Conservation (phyloP, 2,888 invertebrate species). For the Dicyrtomina minuta region DNA sequence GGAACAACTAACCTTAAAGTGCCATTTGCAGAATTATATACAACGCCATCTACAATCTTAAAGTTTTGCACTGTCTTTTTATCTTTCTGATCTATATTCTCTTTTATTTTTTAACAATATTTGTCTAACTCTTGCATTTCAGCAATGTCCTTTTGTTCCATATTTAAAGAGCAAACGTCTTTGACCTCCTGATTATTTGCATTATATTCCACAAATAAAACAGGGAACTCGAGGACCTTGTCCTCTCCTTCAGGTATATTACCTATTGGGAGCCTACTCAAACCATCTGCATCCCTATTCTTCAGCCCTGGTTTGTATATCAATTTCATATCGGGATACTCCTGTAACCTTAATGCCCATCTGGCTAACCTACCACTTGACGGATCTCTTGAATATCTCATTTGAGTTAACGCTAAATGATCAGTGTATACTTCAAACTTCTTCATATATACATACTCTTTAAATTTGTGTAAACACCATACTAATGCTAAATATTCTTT, state of each 20-base stretch:
- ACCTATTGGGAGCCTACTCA: slow-evolving; percentile 33
- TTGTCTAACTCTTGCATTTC: not conserved
- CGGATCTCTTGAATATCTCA: slow-evolving; percentile 1
- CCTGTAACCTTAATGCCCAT: not conserved
- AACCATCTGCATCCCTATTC: slow-evolving; percentile 25
- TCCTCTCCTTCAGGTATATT: not conserved
- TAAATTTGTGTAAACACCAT: slow-evolving; percentile 54
- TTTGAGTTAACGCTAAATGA: slow-evolving; percentile 53
- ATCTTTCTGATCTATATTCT: not conserved
- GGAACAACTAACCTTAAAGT: not conserved
- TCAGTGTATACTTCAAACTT: too few species aligned
- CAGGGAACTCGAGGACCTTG: not conserved
- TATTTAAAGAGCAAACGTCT: too few species aligned
- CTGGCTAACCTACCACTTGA: too few species aligned
- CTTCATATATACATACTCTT: slow-evolving; percentile 56
- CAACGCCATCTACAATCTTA: too few species aligned
- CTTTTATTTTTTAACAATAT: not conserved
- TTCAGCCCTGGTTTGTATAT: slow-evolving; percentile 29
- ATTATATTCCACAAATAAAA: not conserved
- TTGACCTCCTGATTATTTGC: too few species aligned
- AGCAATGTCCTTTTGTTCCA: not conserved
- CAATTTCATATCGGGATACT: not conserved
- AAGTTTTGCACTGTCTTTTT: not conserved
- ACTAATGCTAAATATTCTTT: slow-evolving; percentile 56
- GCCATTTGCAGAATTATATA: not conserved